Evolutionary conservation across 2,797 vertebrate species (phyloP), one percentile per base, ranked within the genome.

Genomic region (Micromesistius poutassou): DNA sequence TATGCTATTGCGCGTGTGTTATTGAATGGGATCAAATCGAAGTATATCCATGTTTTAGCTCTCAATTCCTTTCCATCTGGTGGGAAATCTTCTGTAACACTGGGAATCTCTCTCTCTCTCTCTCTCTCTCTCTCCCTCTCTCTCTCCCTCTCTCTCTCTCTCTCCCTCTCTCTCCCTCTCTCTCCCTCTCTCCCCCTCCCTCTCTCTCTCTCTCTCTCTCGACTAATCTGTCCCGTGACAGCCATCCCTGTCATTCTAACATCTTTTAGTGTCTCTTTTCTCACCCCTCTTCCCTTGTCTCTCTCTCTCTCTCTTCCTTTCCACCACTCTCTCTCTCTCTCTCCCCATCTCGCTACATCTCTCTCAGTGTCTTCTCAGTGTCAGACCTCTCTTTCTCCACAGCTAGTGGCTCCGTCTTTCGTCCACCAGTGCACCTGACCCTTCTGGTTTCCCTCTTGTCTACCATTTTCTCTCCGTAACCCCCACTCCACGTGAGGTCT

Each of bases 401-500:
- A 62, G 55, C n/a, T 8, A 62, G 55, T 62, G n/a, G 22, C n/a
- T 25, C 55, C 55, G 1, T n/a, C 55, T 62, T 62, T 62, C n/a
- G 55, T 62, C 55, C n/a, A 62, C 55, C 55, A 25, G 5, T 22
- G 46, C 46, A 55, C 46, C 16, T 55, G 16, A 22, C 22, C 55
- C 55, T 62, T 25, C 55, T 62, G 55, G 55, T 25, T 5, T 1
- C 50, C 25, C 55, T 62, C 55, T 10, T 62, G 22, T 25, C 55
- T 62, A 25, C 55, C n/a, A 38, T 38, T 38, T 62, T 22, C 6
- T 22, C 55, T 25, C 22, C 9, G 19, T 14, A 22, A n/a, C 55
- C 55, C n/a, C 22, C n/a, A 62, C n/a, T 25, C n/a, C n/a, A 55
- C 5, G 16, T 6, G 50, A 22, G 16, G 76, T 91, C 91, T 93